These are phyloP conservation scores for Ceraclea dissimilis DNA, from an alignment of 2,888 invertebrate species.

Conservation along the genomic window DNA sequence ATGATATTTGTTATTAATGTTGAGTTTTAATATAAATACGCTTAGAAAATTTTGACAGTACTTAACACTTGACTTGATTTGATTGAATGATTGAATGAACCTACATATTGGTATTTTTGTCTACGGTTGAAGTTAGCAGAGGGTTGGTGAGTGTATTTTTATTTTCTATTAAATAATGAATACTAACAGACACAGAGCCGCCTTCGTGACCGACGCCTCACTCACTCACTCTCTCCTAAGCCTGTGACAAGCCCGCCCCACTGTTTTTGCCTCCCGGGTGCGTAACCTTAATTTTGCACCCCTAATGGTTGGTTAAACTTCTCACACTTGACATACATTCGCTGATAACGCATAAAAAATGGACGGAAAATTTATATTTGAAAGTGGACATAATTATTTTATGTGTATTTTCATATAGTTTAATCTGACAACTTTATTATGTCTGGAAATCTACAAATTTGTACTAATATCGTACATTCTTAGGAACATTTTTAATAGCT, in stretches of 20 bases:
- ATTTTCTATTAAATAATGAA: background rate
- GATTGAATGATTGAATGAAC: no score
- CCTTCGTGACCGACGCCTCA: background rate
- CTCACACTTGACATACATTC: background rate
- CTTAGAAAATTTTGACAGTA: no score
- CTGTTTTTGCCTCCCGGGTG: background rate
- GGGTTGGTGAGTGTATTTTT: background rate
- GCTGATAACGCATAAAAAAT: background rate
- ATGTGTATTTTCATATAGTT: no score
- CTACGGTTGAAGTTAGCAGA: no score
- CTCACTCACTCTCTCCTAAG: background rate
- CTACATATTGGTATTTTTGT: no score
- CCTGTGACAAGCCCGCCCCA: background rate
- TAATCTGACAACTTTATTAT: no score
- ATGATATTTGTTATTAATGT: no score
- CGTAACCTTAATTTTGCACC: background rate
- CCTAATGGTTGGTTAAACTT: background rate
- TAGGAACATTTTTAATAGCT: no score
- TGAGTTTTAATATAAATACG: no score
- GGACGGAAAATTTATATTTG: background rate
- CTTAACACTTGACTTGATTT: no score
- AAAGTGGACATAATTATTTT: background rate
- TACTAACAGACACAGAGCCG: background rate
- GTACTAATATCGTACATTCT: no score
- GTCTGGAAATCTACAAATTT: no score